Evolutionary conservation across 2,888 invertebrate genomes (phyloP).

Genomic region (Amblyteles armatorius): DNA sequence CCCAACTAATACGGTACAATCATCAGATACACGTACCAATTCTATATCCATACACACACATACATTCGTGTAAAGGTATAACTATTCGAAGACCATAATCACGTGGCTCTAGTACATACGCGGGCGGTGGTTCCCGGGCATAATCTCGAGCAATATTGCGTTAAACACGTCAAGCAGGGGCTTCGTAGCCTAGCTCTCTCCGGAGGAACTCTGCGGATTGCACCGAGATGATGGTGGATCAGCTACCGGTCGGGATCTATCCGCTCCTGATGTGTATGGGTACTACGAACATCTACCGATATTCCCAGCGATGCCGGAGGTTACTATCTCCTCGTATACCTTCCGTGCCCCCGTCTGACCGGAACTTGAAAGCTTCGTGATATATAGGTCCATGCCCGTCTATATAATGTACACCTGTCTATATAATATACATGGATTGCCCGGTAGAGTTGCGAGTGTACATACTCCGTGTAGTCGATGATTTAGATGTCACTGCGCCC

Average conservation of each 20-base stretch:
- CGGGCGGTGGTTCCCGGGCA: constrained; percentile 40
- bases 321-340: constrained; percentile 13
- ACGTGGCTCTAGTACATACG: constrained; percentile 36
- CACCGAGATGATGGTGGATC: constrained; percentile 51
- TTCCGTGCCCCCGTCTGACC: constrained; percentile 16
- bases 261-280: constrained; percentile 18
- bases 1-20: constrained; percentile 44
- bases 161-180: constrained; percentile 62
- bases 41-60: constrained; percentile 20
- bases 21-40: constrained; percentile 58
- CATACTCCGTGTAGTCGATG: neutral
- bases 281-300: neutral
- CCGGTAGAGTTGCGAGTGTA: neutral
- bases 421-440: neutral
- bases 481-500: neutral
- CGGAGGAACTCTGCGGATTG: constrained; percentile 33
- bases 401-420: neutral
- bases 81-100: constrained; percentile 50
- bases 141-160: constrained; percentile 67
- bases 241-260: constrained; percentile 24
- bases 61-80: constrained; percentile 26
- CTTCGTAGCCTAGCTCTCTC: constrained; percentile 9
- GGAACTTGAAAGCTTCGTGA: constrained; percentile 18
- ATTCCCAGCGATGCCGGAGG: neutral
- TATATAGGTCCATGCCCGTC: constrained; percentile 5